Conservation (phyloP, 2,888 invertebrate species). For the Dromius quadrimaculatus region DNA sequence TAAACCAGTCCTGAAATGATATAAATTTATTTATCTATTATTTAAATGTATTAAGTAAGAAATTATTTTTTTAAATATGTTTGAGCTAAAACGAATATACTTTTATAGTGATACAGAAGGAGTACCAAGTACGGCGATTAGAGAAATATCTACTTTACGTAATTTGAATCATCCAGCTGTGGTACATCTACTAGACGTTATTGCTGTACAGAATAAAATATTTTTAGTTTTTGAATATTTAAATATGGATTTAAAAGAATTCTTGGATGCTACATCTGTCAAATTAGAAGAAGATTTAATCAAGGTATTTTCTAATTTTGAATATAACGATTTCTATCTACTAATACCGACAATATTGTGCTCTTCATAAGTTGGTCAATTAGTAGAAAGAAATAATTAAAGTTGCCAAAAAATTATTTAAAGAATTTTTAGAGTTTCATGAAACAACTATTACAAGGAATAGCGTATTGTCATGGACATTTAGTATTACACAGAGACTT, state of each 20-base stretch:
- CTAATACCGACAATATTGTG: no score
- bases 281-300: constrained; percentile 75
- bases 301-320: constrained; percentile 75
- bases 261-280: constrained; percentile 79
- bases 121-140: constrained; percentile 95
- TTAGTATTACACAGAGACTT: constrained; percentile 93
- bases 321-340: constrained; percentile 7
- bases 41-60: no score
- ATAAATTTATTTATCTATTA: constrained; percentile 53
- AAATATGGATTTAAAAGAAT: constrained; percentile 92
- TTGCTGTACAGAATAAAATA: constrained; percentile 85
- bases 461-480: constrained; percentile 91
- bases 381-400: constrained; percentile 38
- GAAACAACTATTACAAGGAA: constrained; percentile 87
- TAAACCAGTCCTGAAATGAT: neutral
- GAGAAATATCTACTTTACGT: constrained; percentile 94
- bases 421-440: constrained; percentile 76
- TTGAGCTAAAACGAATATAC: no score
- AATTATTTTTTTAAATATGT: no score
- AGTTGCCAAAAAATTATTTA: neutral
- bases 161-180: constrained; percentile 91
- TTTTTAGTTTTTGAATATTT: constrained; percentile 96
- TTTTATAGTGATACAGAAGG: constrained; percentile 89
- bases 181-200: constrained; percentile 90
- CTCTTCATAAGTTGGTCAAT: neutral